Base-by-base conservation (phyloP, 2,888 invertebrate genomes). In the Papilio protenor region DNA sequence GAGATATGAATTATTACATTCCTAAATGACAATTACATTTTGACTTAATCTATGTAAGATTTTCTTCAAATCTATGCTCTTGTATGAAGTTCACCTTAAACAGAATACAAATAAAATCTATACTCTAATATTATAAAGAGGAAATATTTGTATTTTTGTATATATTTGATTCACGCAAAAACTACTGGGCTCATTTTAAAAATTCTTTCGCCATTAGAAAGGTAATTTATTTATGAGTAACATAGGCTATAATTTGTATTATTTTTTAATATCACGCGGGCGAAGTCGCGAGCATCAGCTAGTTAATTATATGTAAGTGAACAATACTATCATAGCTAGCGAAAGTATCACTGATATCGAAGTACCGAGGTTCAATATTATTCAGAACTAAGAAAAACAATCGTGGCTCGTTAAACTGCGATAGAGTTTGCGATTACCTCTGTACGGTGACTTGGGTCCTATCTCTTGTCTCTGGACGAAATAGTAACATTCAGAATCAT, bases 351-450 rank as follows among this genome's bases (percentile, higher is more conserved):
- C 91, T 90, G 94, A 94, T 94, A 92, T 85, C 83, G 81, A 85
- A 85, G 87, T 88, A 90, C 89, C 88, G 88, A 90, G 87, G 91
- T 90, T 92, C 93, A 92, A 94, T 94, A 94, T 94, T 94, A 93
- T 94, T 93, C 93, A 93, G 91, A 94, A 93, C 91, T 92, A 89
- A 91, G 93, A 94, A 94, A 94, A 94, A 94, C 93, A 94, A 94
- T 93, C 92, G 93, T 93, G 93, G 85, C 92, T 94, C 92, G 93
- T 94, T 94, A 94, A 93, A 91, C 88, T 91, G 90, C 88, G 93
- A 93, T 93, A 92, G 90, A 88, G 86, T 87, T 86, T 87, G 84
- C 90, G 92, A 93, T 94, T 92, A 88, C 87, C 86, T 86, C 88
- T 89, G 88, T 90, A 82, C 80, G 78, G 81, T 80, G 49, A 88